Evolutionary conservation across 2,113 vertebrate genomes (phyloP).

Genomic region (Gila orcuttii): DNA sequence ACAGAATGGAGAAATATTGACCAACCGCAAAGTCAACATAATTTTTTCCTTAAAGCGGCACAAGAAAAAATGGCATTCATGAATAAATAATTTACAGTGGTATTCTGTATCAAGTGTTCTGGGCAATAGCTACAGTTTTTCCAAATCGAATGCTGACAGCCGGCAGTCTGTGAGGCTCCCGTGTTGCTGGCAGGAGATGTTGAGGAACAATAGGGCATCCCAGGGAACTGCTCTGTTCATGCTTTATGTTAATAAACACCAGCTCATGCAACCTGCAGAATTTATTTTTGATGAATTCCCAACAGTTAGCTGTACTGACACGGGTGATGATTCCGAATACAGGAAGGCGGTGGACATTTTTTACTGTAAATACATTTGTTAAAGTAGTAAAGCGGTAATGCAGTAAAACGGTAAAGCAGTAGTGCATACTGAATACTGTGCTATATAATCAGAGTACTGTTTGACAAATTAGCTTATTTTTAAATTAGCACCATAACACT

Average conservation of each 20-base stretch:
- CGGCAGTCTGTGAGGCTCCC: not conserved
- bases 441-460: too few relatives aligned
- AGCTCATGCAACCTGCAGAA: conserved; percentile 7
- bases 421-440: too few relatives aligned
- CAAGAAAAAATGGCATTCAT: not conserved
- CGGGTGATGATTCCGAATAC: not conserved
- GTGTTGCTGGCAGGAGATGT: conserved; percentile 9
- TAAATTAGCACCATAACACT: too few relatives aligned
- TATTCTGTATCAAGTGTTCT: conserved; percentile 19
- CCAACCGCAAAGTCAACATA: not conserved
- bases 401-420: too few relatives aligned
- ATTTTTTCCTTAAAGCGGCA: conserved; percentile 13
- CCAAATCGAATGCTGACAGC: conserved; percentile 33
- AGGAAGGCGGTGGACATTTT: not conserved
- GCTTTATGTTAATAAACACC: conserved; percentile 17
- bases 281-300: not conserved
- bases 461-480: too few relatives aligned
- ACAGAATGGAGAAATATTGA: conserved; percentile 16
- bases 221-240: conserved; percentile 15
- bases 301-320: not conserved
- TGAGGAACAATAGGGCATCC: conserved; percentile 24
- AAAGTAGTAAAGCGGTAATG: too few relatives aligned
- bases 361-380: not conserved
- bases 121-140: conserved; percentile 29
- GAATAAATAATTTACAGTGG: conserved; percentile 21